Evolutionary conservation across 2,888 invertebrate genomes (phyloP).

Genomic region (Gandaritis pyraliata): DNA sequence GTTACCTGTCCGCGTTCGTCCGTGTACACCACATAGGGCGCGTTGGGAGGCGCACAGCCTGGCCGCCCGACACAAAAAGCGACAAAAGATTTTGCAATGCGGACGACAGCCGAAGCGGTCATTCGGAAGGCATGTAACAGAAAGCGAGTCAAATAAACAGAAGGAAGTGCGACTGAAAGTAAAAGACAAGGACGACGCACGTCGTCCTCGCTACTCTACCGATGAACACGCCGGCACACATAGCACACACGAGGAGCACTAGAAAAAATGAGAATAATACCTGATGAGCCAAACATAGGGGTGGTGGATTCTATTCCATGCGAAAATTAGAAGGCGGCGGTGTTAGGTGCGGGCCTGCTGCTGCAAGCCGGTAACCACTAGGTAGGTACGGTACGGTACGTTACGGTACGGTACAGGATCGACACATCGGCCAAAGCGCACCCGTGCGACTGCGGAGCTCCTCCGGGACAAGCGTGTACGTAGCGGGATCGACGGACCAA

Average conservation of each 20-base stretch:
- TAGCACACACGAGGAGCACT: conserved; percentile 80
- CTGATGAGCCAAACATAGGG: conserved; percentile 84
- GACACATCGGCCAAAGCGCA: conserved; percentile 81
- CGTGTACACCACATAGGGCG: conserved; percentile 97
- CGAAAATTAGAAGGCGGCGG: conserved; percentile 83
- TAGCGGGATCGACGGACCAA: conserved; percentile 82
- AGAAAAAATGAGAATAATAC: conserved; percentile 82
- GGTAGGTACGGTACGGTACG: conserved; percentile 62
- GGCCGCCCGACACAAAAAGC: conserved; percentile 79
- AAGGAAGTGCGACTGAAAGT: conserved; percentile 76
- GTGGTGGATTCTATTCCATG: conserved; percentile 83
- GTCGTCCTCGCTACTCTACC: conserved; percentile 70
- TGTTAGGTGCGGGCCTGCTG: conserved; percentile 82
- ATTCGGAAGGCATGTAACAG: conserved; percentile 85
- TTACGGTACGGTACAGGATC: conserved; percentile 64
- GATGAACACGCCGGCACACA: conserved; percentile 77
- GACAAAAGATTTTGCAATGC: conserved; percentile 78
- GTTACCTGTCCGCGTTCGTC: conserved; percentile 98
- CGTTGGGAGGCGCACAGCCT: conserved; percentile 92
- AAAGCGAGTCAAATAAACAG: conserved; percentile 83
- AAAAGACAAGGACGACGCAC: conserved; percentile 67
- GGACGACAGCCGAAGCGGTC: conserved; percentile 82
- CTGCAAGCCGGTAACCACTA: conserved; percentile 79
- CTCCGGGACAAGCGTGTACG: conserved; percentile 82
- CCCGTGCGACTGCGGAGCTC: conserved; percentile 80